Conservation (phyloP, 2,113 vertebrate species). For the Porphyrio hochstetteri region DNA sequence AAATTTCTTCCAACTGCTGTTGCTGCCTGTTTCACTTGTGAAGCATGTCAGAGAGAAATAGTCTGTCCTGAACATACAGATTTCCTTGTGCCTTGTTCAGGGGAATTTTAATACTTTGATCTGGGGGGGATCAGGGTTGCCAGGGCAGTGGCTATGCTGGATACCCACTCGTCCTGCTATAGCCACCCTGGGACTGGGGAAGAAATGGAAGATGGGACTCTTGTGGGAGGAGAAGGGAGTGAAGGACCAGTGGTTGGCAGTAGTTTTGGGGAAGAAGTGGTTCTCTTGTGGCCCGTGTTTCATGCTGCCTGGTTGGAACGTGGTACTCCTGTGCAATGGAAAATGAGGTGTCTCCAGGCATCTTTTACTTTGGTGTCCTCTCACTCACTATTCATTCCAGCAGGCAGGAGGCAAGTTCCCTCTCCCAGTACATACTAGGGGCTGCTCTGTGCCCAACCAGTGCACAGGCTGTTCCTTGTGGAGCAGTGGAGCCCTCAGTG, state of each 20-base stretch:
- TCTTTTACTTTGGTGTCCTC: background rate
- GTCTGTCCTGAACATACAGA: background rate
- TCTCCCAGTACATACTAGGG: background rate
- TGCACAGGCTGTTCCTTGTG: background rate
- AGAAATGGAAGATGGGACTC: background rate
- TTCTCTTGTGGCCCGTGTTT: background rate
- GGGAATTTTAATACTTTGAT: background rate
- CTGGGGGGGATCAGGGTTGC: background rate
- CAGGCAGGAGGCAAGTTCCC: background rate
- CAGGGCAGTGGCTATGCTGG: background rate
- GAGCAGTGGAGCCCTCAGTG: background rate
- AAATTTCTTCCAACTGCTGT: background rate
- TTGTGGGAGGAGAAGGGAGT: fast-evolving
- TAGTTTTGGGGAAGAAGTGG: fast-evolving
- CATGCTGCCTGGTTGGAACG: fast-evolving
- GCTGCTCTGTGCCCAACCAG: background rate
- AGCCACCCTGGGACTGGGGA: fast-evolving
- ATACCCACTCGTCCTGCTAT: background rate
- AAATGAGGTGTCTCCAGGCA: background rate
- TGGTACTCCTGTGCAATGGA: background rate
- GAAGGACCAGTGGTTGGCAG: fast-evolving
- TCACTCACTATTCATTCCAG: fast-evolving
- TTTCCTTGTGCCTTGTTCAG: background rate
- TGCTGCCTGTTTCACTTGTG: fast-evolving
- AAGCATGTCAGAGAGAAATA: fast-evolving